Evolutionary conservation across 2,113 vertebrate species (phyloP), one percentile per base, ranked within the genome.

Genomic region (Acrocephalus kingi): DNA sequence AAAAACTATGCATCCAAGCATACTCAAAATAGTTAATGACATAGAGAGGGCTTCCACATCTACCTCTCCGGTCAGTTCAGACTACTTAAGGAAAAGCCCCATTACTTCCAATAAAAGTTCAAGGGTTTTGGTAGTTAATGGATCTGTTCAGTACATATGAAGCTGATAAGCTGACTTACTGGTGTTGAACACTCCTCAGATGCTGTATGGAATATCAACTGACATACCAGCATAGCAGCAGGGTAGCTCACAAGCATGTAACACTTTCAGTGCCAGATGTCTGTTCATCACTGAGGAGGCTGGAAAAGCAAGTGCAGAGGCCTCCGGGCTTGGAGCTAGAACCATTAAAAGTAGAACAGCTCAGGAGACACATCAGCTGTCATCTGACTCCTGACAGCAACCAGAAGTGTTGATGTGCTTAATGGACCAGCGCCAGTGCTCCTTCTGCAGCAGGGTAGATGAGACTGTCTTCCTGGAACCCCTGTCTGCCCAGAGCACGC

Each of bases 241-340:
- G 37, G 19, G 23, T 55, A 15, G 10, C 41, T 76, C 27, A n/a
- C 31, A 73, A 39, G 22, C 0, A 0, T 31, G 28, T 68, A 46
- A 77, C 18, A 28, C 35, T 64, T 25, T 10, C n/a, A 17, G 46
- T 84, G 35, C 35, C 35, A 35, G 35, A 14, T 1, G 0, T 89
- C 62, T 89, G 46, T 58, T 37, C 19, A 1, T 79, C 66, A 33
- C 48, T 58, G 52, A 41, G 52, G 10, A 45, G 13, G 11, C 52
- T 86, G 67, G 20, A 80, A 80, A 68, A 89, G 30, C 52, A 86
- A 80, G 33, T 41, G 49, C 39, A 91, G 67, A 83, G 39, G 8
- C 20, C 79, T 90, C 30, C 45, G 72, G 25, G 18, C 52, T 76
- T 91, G 67, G 43, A 83, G 71, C 27, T 64, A 21, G 48, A 67